Evolutionary conservation across 2,797 vertebrate genomes (phyloP).

Genomic region (Pitangus sulphuratus): DNA sequence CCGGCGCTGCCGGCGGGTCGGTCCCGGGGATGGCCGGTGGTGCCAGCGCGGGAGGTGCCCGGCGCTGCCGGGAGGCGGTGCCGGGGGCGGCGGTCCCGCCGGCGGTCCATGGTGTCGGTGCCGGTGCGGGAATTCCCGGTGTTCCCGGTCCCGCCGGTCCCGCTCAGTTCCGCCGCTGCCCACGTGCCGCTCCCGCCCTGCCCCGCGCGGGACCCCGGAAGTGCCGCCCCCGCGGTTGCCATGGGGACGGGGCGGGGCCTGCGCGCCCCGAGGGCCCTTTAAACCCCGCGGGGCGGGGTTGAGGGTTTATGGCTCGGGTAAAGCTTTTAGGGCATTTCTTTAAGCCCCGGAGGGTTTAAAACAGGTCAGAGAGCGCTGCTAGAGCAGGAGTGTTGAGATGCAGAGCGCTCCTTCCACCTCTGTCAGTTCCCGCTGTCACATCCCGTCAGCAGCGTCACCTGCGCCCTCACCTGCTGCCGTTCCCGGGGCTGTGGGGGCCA

Average conservation of each 20-base stretch:
- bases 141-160: neutral
- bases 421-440: neutral
- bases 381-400: neutral
- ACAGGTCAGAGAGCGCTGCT: neutral
- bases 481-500: neutral
- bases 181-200: neutral
- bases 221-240: neutral
- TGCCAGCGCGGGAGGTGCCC: neutral
- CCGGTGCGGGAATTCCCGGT: neutral
- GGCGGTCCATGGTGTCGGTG: neutral
- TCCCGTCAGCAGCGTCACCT: neutral
- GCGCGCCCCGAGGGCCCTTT: neutral
- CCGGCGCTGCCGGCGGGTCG: neutral
- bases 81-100: neutral
- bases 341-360: neutral
- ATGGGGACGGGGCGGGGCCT: neutral
- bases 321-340: neutral
- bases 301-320: neutral
- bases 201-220: neutral
- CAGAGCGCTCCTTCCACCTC: no score
- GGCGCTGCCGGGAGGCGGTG: neutral
- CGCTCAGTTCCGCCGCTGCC: neutral
- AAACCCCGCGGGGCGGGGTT: fast-evolving
- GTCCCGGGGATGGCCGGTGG: neutral
- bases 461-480: no score